Evolutionary conservation across 2,888 invertebrate species (phyloP).

Genomic region (Abrostola triplasia): DNA sequence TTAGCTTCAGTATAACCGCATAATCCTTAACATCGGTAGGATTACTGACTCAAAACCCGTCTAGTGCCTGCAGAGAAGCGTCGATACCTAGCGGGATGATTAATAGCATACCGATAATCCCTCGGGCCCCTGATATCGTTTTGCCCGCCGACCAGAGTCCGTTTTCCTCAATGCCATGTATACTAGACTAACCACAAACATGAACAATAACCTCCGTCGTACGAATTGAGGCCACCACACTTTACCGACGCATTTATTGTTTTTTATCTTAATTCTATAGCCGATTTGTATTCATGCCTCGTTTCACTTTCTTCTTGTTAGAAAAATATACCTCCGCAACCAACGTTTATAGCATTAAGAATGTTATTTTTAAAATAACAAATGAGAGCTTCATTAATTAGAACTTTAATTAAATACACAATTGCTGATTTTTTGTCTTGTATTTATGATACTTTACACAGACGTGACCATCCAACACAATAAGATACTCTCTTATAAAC

Average conservation of each 20-base stretch:
- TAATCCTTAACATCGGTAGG: slow-evolving; percentile 66
- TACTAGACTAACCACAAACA: slow-evolving; percentile 31
- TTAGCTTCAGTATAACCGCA: slow-evolving; percentile 41
- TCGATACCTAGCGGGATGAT: slow-evolving; percentile 76
- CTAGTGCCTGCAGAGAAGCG: slow-evolving; percentile 59
- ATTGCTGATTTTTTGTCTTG: slow-evolving; percentile 2
- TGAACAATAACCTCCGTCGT: slow-evolving; percentile 15
- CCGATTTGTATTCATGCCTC: slow-evolving; percentile 54
- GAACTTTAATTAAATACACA: slow-evolving; percentile 8
- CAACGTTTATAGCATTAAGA: slow-evolving; percentile 38
- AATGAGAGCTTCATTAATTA: neutral
- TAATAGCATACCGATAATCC: slow-evolving; percentile 77
- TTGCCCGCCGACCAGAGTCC: slow-evolving; percentile 41
- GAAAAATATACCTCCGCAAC: slow-evolving; percentile 51
- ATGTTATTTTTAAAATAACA: neutral
- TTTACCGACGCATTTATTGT: slow-evolving; percentile 32
- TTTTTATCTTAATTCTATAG: slow-evolving; percentile 51
- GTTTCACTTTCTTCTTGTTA: slow-evolving; percentile 59
- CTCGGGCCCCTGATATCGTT: slow-evolving; percentile 64
- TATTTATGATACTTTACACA: neutral
- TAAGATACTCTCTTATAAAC: too few species aligned
- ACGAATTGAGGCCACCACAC: slow-evolving; percentile 29
- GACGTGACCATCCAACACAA: neutral
- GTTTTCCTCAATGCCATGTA: slow-evolving; percentile 34
- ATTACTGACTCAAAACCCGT: slow-evolving; percentile 63